A percentile compares a stretch with the other conserved stretches of the same genome.
Conservation (phyloP, 2,888 invertebrate genomes). For the Eretmocerus hayati region DNA sequence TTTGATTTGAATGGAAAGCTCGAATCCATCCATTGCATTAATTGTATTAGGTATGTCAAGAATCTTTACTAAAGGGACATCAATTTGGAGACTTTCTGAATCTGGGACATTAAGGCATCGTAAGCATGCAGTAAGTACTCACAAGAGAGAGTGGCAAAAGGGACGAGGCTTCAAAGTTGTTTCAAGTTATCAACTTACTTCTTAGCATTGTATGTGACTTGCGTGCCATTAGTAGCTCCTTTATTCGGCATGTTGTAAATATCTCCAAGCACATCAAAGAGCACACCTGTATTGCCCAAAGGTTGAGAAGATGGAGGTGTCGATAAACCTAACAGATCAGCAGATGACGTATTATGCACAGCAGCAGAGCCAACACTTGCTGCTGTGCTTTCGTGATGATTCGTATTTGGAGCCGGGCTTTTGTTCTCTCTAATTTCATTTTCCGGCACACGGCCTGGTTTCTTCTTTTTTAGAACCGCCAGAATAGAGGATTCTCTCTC, state of each 20-base stretch:
- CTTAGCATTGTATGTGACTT: constrained; percentile 77
- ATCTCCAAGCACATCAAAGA: constrained; percentile 89
- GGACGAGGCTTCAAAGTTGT: too few species aligned
- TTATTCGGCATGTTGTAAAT: constrained; percentile 65
- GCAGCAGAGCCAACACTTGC: constrained; percentile 40
- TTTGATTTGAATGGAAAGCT: too few species aligned
- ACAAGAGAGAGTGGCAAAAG: too few species aligned
- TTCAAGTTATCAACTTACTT: constrained; percentile 52
- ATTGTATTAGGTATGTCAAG: too few species aligned
- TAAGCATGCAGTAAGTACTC: too few species aligned
- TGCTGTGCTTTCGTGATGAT: constrained; percentile 48
- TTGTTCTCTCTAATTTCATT: constrained; percentile 77
- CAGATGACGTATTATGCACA: constrained; percentile 55
- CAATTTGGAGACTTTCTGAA: too few species aligned
- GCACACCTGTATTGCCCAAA: constrained; percentile 65
- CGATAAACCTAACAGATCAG: constrained; percentile 81
- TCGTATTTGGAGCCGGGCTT: constrained; percentile 58
- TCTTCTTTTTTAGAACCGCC: constrained; percentile 96
- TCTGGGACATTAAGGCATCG: too few species aligned
- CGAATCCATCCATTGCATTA: too few species aligned
- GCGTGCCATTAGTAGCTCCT: constrained; percentile 53
- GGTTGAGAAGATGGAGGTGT: constrained; percentile 74
- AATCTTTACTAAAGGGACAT: too few species aligned
- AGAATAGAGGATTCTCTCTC: constrained; percentile 97
- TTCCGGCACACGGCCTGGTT: constrained; percentile 90